These are phyloP conservation scores for Drosophila kurseongensis DNA, from an alignment of 1,140 invertebrate genomes.

Conservation along the genomic window DNA sequence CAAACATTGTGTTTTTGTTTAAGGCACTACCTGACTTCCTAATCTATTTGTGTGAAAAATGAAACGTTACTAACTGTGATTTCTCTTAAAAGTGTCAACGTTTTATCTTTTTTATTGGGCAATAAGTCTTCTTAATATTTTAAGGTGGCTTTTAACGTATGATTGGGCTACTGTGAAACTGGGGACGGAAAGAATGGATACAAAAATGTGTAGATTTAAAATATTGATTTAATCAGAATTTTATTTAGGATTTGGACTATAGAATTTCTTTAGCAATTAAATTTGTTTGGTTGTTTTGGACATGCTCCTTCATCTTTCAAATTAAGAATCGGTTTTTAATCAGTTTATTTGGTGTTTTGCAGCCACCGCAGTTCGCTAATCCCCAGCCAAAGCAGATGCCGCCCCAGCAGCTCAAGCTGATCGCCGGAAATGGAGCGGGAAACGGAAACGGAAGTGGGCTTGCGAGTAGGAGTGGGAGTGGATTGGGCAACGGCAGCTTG, in stretches of 20 bases:
- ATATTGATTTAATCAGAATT: no score
- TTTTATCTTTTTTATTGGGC: no score
- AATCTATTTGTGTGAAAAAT: neutral
- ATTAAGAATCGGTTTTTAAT: neutral
- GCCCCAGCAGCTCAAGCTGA: constrained; percentile 29
- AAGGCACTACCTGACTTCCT: no score
- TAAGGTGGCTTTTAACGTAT: no score
- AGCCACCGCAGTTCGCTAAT: constrained; percentile 84
- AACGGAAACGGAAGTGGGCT: constrained; percentile 7
- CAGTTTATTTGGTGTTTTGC: constrained; percentile 2
- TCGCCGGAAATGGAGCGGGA: constrained; percentile 30
- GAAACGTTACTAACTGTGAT: no score
- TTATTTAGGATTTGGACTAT: neutral
- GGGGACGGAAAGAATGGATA: no score
- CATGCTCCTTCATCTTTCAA: neutral
- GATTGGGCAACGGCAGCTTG: constrained; percentile 15
- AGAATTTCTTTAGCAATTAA: neutral
- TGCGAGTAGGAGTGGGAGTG: neutral
- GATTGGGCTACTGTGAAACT: no score
- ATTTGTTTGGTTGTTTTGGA: neutral
- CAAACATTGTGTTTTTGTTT: neutral
- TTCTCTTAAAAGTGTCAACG: no score
- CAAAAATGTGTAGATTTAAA: no score
- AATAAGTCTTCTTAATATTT: no score
- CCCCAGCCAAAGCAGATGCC: constrained; percentile 40